Percentiles rank a stretch among this genome's conserved stretches.
phyloP scores from a whole-genome alignment of 2,888 invertebrate genomes.

The Erebia palarica region DNA sequence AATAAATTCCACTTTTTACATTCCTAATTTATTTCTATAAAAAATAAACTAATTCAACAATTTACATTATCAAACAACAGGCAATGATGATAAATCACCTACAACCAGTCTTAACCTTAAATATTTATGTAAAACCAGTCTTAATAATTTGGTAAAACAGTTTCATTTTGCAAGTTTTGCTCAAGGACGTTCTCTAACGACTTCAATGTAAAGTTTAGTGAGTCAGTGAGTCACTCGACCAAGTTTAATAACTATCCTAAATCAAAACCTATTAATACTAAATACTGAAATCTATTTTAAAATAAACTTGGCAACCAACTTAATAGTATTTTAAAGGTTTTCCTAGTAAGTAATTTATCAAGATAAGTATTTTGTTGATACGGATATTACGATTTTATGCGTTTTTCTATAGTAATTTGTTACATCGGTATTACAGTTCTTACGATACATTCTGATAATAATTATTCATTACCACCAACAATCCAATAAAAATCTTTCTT shows the following conservation, averaged over 20 bases:
- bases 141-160: slow-evolving; percentile 9
- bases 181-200: slow-evolving; percentile 13
- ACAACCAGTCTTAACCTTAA: neutral
- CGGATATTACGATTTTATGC: neutral
- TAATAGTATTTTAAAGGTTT: slow-evolving; percentile 7
- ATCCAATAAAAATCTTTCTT: too few relatives aligned
- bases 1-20: too few relatives aligned
- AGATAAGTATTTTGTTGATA: neutral
- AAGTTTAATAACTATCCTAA: slow-evolving; percentile 12
- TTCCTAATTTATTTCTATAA: neutral
- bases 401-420: neutral
- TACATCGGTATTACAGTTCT: neutral
- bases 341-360: neutral
- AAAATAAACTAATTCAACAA: neutral
- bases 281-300: neutral
- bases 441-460: too few relatives aligned
- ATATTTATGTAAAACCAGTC: neutral
- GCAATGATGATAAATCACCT: too few relatives aligned
- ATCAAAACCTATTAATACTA: slow-evolving; percentile 6
- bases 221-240: slow-evolving; percentile 16
- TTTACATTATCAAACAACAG: neutral
- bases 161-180: neutral
- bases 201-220: neutral
- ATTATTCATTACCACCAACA: too few relatives aligned
- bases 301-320: neutral